phyloP scores from a whole-genome alignment of 2,888 invertebrate genomes.

The Drosophila siamana region DNA sequence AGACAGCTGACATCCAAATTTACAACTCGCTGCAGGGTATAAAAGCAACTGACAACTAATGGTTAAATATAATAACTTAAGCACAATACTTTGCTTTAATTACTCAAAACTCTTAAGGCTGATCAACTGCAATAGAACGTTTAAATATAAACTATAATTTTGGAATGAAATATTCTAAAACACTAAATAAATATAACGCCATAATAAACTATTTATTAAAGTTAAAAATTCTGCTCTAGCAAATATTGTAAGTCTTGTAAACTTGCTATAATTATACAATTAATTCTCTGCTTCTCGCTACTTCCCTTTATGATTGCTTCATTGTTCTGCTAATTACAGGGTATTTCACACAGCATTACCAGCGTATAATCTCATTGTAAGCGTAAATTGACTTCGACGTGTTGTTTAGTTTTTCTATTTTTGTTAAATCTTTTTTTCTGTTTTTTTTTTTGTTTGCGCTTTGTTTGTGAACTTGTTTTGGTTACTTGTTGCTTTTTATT shows the following conservation, averaged over 20 bases:
- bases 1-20: background rate
- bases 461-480: constrained; percentile 69
- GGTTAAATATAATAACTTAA: background rate
- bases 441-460: constrained; percentile 51
- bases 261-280: too few relatives aligned
- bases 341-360: background rate
- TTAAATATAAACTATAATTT: too few relatives aligned
- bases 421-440: constrained; percentile 30
- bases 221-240: too few relatives aligned
- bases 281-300: too few relatives aligned
- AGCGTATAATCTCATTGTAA: background rate
- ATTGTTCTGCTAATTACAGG: background rate
- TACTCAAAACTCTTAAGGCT: too few relatives aligned
- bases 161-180: too few relatives aligned
- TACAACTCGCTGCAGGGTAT: background rate
- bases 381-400: constrained; percentile 30
- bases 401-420: constrained; percentile 16
- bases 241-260: too few relatives aligned
- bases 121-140: too few relatives aligned
- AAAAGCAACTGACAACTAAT: background rate
- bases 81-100: too few relatives aligned
- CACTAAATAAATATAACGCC: too few relatives aligned
- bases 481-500: constrained; percentile 69
- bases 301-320: too few relatives aligned
- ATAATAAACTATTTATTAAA: too few relatives aligned